Base-by-base conservation (phyloP, 2,888 invertebrate species). In the Plebejus melissa region DNA sequence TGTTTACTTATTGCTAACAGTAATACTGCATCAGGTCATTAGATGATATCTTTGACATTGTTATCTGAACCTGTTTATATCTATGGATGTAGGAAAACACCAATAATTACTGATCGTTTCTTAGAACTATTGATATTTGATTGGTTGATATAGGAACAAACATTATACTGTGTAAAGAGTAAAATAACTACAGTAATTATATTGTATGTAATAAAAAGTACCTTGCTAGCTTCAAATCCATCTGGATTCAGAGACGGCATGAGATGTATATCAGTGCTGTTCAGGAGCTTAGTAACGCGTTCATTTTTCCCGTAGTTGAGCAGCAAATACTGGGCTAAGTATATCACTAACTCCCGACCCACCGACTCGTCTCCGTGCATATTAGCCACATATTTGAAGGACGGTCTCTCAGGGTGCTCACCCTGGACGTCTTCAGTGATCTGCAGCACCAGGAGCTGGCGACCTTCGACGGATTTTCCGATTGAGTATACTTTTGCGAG, bases 171-270 rank as follows among this genome's bases (percentile, higher is more conserved):
- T 28, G 28, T 60, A 7, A 22, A 7, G 3, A 4, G 22, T 28
- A 28, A 60, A 60, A 60, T 28, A 60, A 58, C 58, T n/a, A 46
- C 22, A 22, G 22, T 22, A 22, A 22, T 22, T 22, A 22, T 22
- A 22, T 22, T 22, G 46, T 46, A 54, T 16, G 28, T 22, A 28
- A 41, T 22, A 41, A 38, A 7, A 82, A 90, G 91, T 91, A 97
- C 97, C 95, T 94, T 85, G 75, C 98, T 97, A 76, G 94, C 94
- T 86, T 97, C 98, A 94, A 96, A 99, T 22, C 99, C 99, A 94
- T 99, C 95, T 57, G 99, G 99, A 93, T 99, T 99, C 95, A 99
- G 96, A 0, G 98, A 97, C 0, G 99, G 99, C 98, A 99, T 97
- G 82, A 99, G 92, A 88, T 97, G 98, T 79, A 99, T 98, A 85